Percentiles rank a stretch among this genome's conserved stretches.
Conservation (phyloP, 1,140 invertebrate genomes). For the Bemisia tabaci region DNA sequence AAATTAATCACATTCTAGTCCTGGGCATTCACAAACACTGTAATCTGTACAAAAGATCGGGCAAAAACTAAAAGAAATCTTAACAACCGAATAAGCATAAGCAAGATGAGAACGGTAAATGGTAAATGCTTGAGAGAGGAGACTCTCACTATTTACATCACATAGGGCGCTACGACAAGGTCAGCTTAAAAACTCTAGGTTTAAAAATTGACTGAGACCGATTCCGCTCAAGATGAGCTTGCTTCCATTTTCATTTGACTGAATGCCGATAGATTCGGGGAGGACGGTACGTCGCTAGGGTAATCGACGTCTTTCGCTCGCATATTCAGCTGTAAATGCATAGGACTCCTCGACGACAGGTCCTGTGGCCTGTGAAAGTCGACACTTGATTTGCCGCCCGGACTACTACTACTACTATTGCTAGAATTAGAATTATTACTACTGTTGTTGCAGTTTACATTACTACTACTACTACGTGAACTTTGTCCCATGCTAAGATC, state of each 20-base stretch:
- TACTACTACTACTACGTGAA: conserved; percentile 6
- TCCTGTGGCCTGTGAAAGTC: background rate
- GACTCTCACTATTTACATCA: background rate
- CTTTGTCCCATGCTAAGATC: conserved; percentile 18
- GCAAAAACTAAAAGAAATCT: background rate
- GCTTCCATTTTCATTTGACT: background rate
- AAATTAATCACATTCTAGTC: background rate
- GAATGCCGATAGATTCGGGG: background rate
- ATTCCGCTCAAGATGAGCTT: background rate
- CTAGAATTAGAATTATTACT: conserved; percentile 1
- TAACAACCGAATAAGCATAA: background rate
- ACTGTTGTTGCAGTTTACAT: conserved; percentile 2
- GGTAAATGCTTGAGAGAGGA: background rate
- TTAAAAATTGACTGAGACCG: background rate
- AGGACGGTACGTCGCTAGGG: background rate
- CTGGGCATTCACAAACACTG: background rate
- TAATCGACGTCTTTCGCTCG: background rate
- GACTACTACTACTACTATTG: background rate
- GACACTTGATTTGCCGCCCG: background rate
- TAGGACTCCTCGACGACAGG: background rate
- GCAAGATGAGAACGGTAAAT: background rate
- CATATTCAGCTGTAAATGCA: background rate
- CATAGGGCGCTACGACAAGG: background rate
- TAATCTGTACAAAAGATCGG: background rate
- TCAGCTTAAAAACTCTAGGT: no score